Evolutionary conservation across 2,113 vertebrate species (phyloP).

Genomic region (Varanus salvator): DNA sequence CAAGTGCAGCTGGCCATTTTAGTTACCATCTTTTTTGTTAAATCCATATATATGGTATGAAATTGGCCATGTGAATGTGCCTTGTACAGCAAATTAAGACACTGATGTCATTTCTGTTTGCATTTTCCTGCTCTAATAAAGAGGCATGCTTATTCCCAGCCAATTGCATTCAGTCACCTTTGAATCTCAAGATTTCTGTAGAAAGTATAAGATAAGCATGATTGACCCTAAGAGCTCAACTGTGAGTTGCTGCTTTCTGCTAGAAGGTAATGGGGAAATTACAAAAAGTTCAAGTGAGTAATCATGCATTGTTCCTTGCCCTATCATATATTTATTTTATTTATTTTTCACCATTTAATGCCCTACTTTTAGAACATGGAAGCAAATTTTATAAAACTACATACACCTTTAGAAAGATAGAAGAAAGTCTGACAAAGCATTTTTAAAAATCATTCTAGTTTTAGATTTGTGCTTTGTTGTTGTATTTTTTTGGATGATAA

Average conservation of each 20-base stretch:
- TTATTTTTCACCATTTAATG: neutral
- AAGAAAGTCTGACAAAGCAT: neutral
- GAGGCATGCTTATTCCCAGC: neutral
- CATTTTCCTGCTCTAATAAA: neutral
- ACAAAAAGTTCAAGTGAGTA: slow-evolving; percentile 16
- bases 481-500: neutral
- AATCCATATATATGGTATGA: neutral
- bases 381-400: neutral
- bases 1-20: neutral
- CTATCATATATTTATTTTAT: neutral
- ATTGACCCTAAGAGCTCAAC: neutral
- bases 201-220: neutral
- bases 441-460: too few relatives aligned
- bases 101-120: slow-evolving; percentile 1
- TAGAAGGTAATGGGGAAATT: slow-evolving; percentile 17
- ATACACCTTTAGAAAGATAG: neutral
- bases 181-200: neutral
- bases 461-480: neutral
- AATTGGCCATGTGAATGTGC: neutral
- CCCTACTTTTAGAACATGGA: neutral
- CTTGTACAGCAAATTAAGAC: neutral
- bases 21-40: neutral
- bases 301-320: neutral
- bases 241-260: slow-evolving; percentile 32
- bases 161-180: neutral